phyloP scores from a whole-genome alignment of 2,113 vertebrate genomes.

The Ariopsis seemanni region DNA sequence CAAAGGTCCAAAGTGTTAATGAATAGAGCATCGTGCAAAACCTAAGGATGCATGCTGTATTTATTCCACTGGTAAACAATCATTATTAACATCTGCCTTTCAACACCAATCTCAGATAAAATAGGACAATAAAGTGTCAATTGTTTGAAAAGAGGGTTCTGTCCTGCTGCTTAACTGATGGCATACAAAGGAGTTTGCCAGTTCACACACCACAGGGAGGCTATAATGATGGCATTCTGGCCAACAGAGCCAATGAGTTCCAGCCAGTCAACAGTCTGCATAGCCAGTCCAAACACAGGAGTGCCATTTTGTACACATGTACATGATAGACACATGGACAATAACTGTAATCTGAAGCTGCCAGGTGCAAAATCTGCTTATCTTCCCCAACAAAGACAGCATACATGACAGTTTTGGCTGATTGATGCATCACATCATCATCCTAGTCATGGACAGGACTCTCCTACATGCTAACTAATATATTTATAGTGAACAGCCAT shows the following conservation, averaged over 20 bases:
- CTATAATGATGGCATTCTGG: conserved; percentile 19
- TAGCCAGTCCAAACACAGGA: neutral
- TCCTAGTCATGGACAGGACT: neutral
- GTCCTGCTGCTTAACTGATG: conserved; percentile 26
- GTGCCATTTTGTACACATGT: neutral
- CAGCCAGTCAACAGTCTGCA: neutral
- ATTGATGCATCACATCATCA: conserved; percentile 6
- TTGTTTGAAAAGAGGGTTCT: conserved; percentile 47
- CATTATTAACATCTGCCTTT: conserved; percentile 59
- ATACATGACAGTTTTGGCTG: neutral
- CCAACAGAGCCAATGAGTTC: conserved; percentile 24
- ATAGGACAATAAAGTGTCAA: conserved; percentile 54
- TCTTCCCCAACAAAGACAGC: conserved; percentile 49
- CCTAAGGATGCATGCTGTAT: conserved; percentile 7
- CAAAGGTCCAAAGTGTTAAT: conserved; percentile 54
- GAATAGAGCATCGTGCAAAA: conserved; percentile 24
- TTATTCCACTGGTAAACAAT: conserved; percentile 52
- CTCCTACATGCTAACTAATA: neutral
- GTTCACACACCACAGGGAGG: conserved; percentile 20
- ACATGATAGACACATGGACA: conserved; percentile 16
- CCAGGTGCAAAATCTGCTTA: conserved; percentile 65
- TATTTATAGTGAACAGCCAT: neutral
- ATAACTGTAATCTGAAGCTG: conserved; percentile 62
- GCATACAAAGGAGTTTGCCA: conserved; percentile 25
- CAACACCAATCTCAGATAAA: conserved; percentile 44